Evolutionary conservation across 2,113 vertebrate genomes (phyloP), one percentile per base, ranked within the genome.

Genomic region (Halcyon senegalensis): DNA sequence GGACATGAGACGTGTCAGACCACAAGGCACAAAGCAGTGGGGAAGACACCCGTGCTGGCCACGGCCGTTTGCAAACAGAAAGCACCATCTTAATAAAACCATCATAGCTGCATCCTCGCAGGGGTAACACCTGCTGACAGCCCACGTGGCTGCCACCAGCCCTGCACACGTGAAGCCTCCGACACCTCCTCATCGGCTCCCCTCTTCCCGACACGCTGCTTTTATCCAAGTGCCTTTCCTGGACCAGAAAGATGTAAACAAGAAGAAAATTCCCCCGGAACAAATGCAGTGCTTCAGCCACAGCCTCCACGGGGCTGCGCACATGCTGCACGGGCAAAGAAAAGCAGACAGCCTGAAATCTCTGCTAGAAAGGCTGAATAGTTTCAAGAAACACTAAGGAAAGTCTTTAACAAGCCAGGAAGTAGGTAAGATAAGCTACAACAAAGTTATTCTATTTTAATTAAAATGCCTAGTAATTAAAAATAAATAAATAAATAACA

Each of bases 41-140:
- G 33, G 35, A 50, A 79, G 55, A 72, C 0, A 1, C n/a, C 9
- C 59, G n/a, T 16, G 10, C 41, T 23, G 24, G 18, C 33, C 37
- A 10, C 0, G 1, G 46, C 41, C 7, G 2, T 25, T 35, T 48
- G 50, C 58, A 84, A 88, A 73, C 35, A 35, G 33, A 66, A 73
- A 72, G 59, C 11, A 11, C 16, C 4, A 1, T 19, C 55, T 75
- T 33, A 68, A 50, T 46, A 51, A 87, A 82, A 51, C 31, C 69
- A 46, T 3, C 12, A 3, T 1, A 50, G 66, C 11, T 4, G 8
- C 69, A 74, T 37, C 27, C 10, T 35, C 14, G 0, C 0, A 1
- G 15, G 73, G 69, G 11, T 56, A 70, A 78, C 60, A 31, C 51
- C 69, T 14, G 24, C 44, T 3, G 44, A 53, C 20, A 84, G 56